Evolutionary conservation across 2,888 invertebrate species (phyloP).

Genomic region (Tholera decimalis): DNA sequence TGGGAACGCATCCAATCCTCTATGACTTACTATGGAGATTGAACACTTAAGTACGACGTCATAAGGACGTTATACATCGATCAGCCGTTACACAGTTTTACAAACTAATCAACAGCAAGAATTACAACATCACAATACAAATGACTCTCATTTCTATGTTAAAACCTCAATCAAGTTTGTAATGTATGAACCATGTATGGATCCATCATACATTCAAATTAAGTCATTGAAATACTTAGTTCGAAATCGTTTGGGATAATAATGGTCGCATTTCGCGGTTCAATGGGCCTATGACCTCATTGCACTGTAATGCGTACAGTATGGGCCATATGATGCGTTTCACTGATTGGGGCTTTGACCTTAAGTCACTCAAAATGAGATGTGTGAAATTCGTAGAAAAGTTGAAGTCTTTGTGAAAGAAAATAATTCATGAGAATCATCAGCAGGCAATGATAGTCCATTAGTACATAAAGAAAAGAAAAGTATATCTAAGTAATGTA

Average conservation of each 20-base stretch:
- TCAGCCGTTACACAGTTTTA: constrained; percentile 31
- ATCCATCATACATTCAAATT: constrained; percentile 72
- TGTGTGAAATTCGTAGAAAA: constrained; percentile 35
- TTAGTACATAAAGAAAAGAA: background rate
- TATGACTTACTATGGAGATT: constrained; percentile 2
- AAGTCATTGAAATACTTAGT: constrained; percentile 74
- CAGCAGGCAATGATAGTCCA: background rate
- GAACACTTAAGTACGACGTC: constrained; percentile 2
- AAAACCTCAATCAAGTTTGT: constrained; percentile 56
- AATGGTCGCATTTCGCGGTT: constrained; percentile 78
- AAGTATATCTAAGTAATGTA: background rate
- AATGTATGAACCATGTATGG: constrained; percentile 24
- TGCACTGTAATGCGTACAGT: constrained; percentile 68
- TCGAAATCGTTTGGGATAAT: constrained; percentile 61
- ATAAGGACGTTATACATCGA: constrained; percentile 14
- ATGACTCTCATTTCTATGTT: constrained; percentile 59
- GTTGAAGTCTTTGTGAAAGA: constrained; percentile 6
- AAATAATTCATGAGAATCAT: too few species aligned
- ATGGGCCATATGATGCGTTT: constrained; percentile 73
- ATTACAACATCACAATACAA: constrained; percentile 24
- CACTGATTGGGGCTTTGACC: constrained; percentile 66
- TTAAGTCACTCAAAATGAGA: constrained; percentile 49
- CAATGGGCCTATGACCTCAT: constrained; percentile 73
- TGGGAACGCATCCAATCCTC: constrained; percentile 27
- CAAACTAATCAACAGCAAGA: constrained; percentile 42